Percentiles rank a stretch among this genome's conserved stretches.
Conservation (phyloP, 2,888 invertebrate species). For the Eueremaeus valkanovi region DNA sequence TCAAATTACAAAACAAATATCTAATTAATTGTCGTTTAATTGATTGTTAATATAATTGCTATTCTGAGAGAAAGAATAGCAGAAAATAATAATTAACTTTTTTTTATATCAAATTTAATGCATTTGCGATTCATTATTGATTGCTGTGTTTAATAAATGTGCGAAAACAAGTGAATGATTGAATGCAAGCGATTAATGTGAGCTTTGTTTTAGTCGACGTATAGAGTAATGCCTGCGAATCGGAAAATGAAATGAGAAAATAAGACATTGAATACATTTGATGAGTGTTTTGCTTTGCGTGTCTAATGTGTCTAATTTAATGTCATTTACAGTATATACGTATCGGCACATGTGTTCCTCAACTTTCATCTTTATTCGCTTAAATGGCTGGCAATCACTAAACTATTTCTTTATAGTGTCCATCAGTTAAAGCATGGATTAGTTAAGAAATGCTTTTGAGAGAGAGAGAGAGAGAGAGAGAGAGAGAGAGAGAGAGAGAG, state of each 20-base stretch:
- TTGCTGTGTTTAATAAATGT: background rate
- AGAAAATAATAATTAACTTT: no score
- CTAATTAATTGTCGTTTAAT: no score
- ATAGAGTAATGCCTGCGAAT: background rate
- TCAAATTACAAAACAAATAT: no score
- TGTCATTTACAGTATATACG: constrained; percentile 20
- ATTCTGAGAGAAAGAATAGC: no score
- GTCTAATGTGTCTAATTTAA: constrained; percentile 16
- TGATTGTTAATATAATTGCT: no score
- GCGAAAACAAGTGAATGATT: background rate
- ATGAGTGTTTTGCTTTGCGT: constrained; percentile 14
- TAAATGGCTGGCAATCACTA: constrained; percentile 20
- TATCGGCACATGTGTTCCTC: background rate
- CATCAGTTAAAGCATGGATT: background rate
- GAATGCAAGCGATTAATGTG: background rate
- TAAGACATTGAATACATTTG: constrained; percentile 6
- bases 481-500: background rate
- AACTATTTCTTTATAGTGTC: constrained; percentile 1
- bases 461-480: no score
- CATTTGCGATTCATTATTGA: background rate
- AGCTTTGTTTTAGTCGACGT: constrained; percentile 6
- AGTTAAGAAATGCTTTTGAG: background rate
- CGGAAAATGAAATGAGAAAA: background rate
- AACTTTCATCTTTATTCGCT: constrained; percentile 23
- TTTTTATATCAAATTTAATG: no score